Conservation (phyloP, 1,140 invertebrate genomes). For the Drosophila sulfurigaster region DNA sequence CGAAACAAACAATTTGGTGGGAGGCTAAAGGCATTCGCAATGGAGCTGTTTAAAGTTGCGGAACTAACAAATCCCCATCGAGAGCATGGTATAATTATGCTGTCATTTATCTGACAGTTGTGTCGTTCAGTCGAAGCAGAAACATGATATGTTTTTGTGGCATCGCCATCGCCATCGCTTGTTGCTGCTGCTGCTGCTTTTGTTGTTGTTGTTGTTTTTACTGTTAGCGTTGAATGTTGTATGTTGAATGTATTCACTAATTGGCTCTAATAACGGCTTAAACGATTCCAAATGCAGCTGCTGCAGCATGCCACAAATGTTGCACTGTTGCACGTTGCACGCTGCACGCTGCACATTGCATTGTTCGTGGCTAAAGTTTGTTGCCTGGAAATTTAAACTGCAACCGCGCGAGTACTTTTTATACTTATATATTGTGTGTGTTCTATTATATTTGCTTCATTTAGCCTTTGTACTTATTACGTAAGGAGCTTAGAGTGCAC, state of each 20-base stretch:
- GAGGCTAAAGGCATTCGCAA: not conserved
- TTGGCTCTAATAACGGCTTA: constrained; percentile 64
- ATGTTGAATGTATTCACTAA: constrained; percentile 42
- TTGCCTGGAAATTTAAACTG: too few relatives aligned
- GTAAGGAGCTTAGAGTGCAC: too few relatives aligned
- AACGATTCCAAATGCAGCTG: constrained; percentile 38
- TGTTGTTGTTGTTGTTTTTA: constrained; percentile 4
- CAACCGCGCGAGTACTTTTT: too few relatives aligned
- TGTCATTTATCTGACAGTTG: constrained; percentile 10
- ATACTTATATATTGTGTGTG: too few relatives aligned
- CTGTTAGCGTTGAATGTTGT: constrained; percentile 14
- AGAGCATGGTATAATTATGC: constrained; percentile 9
- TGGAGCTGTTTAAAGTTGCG: constrained; percentile 10
- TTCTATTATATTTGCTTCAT: too few relatives aligned
- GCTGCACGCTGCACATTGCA: not conserved
- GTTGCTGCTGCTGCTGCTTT: too few relatives aligned
- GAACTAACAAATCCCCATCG: not conserved
- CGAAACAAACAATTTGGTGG: not conserved
- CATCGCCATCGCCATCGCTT: not conserved
- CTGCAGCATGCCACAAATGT: not conserved
- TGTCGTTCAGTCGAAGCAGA: not conserved
- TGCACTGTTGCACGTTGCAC: not conserved
- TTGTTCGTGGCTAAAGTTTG: too few relatives aligned
- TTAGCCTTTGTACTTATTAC: too few relatives aligned
- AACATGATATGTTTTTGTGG: constrained; percentile 7